Evolutionary conservation across 1,140 invertebrate genomes (phyloP), one percentile per base, ranked within the genome.

Genomic region (Drosophila melanica): DNA sequence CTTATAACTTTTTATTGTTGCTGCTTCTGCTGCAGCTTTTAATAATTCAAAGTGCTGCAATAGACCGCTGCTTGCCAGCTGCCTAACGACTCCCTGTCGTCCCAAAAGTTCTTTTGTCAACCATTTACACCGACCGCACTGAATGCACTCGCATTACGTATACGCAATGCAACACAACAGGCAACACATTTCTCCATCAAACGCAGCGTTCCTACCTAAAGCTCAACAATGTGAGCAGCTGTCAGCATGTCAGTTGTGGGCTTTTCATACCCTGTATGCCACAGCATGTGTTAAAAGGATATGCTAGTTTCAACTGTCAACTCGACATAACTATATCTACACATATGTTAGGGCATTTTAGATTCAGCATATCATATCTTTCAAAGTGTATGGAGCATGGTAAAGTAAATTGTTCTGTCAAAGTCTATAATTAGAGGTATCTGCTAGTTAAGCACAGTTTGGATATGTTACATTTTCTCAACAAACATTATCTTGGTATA

Each of bases 41-140:
- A 86, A 86, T 86, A 86, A 86, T 86, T 87, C 70, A 86, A 86
- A 87, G 81, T 81, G 81, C 81, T 81, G 79, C 77, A 75, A 75
- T 79, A 75, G 77, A 78, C 64, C 59, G 47, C 18, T 47, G 70
- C 18, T n/a, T 57, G 23, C 23, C n/a, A 20, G 10, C 18, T 42
- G 54, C 54, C 45, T 51, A 59, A 68, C 47, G 14, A 30, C 47
- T 60, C 45, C 65, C 41, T 45, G 55, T 45, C 41, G 55, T 8
- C 44, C 30, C 45, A 33, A 58, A 71, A 41, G 50, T 82, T 53
- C 75, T 75, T 63, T 66, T 78, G 55, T 78, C 60, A 69, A 72
- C 39, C n/a, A 27, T 23, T 42, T 58, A 33, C 10, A 58, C n/a
- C 39, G 35, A 54, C 23, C 41, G 10, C 23, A 54, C 33, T 54